A percentile compares a stretch with the other conserved stretches of the same genome.
Conservation (phyloP, 2,888 invertebrate species). For the Atherix ibis region DNA sequence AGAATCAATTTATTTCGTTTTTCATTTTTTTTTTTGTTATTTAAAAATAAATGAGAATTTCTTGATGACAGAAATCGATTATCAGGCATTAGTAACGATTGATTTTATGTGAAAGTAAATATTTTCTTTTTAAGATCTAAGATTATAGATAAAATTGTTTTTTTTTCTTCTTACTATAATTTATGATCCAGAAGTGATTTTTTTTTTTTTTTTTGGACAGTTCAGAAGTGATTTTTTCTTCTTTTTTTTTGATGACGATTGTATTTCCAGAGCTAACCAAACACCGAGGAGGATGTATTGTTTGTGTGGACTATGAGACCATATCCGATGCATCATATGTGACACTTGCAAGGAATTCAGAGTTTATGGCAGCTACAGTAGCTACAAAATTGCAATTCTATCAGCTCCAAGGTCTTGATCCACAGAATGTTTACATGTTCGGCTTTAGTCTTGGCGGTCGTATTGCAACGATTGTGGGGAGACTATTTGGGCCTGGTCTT, state of each 20-base stretch:
- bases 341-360: slow-evolving; percentile 20
- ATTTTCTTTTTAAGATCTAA: too few relatives aligned
- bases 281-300: slow-evolving; percentile 26
- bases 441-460: slow-evolving; percentile 31
- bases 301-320: slow-evolving; percentile 26
- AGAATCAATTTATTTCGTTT: too few relatives aligned
- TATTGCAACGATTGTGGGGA: slow-evolving; percentile 24
- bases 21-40: too few relatives aligned
- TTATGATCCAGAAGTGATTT: too few relatives aligned
- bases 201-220: background rate
- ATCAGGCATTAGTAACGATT: too few relatives aligned
- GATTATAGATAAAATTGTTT: too few relatives aligned
- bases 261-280: slow-evolving; percentile 20
- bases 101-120: too few relatives aligned
- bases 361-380: slow-evolving; percentile 19
- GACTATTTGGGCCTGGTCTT: slow-evolving; percentile 15
- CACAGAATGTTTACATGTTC: slow-evolving; percentile 22
- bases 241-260: background rate
- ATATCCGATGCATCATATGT: slow-evolving; percentile 24
- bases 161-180: too few relatives aligned
- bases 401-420: slow-evolving; percentile 20
- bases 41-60: too few relatives aligned
- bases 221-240: slow-evolving; percentile 1
- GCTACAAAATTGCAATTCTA: slow-evolving; percentile 17
- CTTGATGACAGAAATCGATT: too few relatives aligned